Base-by-base conservation (phyloP, 2,797 vertebrate species). In the Cossypha polioptera region DNA sequence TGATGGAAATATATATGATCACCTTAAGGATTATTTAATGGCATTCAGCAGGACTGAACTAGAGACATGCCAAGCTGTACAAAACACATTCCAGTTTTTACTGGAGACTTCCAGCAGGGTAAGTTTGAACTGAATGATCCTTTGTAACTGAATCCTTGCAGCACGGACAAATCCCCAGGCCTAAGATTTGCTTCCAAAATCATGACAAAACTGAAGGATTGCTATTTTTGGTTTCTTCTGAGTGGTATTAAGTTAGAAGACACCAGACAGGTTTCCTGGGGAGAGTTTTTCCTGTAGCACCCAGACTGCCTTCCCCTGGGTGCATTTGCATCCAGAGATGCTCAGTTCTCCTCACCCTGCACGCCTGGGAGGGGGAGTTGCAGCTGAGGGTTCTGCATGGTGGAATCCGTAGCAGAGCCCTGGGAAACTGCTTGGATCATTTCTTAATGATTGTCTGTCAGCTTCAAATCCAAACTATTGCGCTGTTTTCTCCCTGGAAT, bases 51-150 rank as follows among this genome's bases (percentile, higher is more conserved):
- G 98, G 76, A 99, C 99, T 29, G 99, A 99, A 85, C 98, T 99
- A 85, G 99, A 99, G 96, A 98, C 98, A 16, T 99, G 99, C 86
- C 99, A 99, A 97, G 98, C 99, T 85, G 98, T 99, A 87, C 99
- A 99, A 94, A 99, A 98, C 97, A 99, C 99, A n/a, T 99, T 99
- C 98, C 99, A 99, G 96, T 99, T 99, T 96, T 97, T 99, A 91
- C 98, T 99, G 98, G 99, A 99, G 97, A 99, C 99, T 96, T 99
- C 99, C 95, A 99, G 98, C 97, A 98, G 99, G 98, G 99, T 99
- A 96, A 99, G 99, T 92, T 86, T 75, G 35, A 48, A 25, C 78
- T 62, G 29, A 63, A 26, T 43, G 38, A 63, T 85, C 25, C 77
- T 87, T 79, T 91, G 65, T 54, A 54, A 81, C 67, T 5, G 14